Evolutionary conservation across 2,113 vertebrate genomes (phyloP), one percentile per base, ranked within the genome.

Genomic region (Hypocryptadius cinnamomeus): DNA sequence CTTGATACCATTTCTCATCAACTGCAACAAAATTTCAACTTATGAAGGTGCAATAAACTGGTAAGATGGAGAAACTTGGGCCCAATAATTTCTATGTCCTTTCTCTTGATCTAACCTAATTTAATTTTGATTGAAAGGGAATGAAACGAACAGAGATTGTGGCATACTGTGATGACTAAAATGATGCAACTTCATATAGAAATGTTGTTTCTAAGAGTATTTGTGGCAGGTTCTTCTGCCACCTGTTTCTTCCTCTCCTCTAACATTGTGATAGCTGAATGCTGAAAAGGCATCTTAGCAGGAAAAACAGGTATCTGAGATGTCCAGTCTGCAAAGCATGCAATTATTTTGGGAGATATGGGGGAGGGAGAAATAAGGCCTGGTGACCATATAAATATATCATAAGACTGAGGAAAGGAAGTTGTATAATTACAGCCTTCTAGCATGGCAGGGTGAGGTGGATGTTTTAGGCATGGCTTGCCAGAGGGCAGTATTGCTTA

Each of bases 111-210:
- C 30, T 68, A 54, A 14, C 7, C 72, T 90, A 86, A 68, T 91
- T 89, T 92, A 91, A 39, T 27, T 85, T 82, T 95, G 92, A 96
- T 93, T 94, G 74, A 20, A 64, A 37, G 12, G 48, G 70, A 96
- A 90, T 37, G 39, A 91, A 96, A 93, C 71, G 18, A 95, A 89
- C 53, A 90, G 59, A 37, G 81, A 86, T 91, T 95, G 68, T 87
- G 64, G 47, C 33, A 65, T 71, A 64, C 4, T 35, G 5, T 60
- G 53, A 14, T 90, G 53, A 89, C 79, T 94, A 86, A 57, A 51
- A 22, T 13, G 59, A 85, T 80, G 45, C 27, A 74, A 39, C n/a
- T 60, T 53, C 37, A 39, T 39, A 31, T 17, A 54, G 54, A 83
- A 95, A 79, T 7, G 15, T 25, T 91, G 68, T 87, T 95, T 79